Base-by-base conservation (phyloP, 2,888 invertebrate genomes). In the Anthrax anthrax region DNA sequence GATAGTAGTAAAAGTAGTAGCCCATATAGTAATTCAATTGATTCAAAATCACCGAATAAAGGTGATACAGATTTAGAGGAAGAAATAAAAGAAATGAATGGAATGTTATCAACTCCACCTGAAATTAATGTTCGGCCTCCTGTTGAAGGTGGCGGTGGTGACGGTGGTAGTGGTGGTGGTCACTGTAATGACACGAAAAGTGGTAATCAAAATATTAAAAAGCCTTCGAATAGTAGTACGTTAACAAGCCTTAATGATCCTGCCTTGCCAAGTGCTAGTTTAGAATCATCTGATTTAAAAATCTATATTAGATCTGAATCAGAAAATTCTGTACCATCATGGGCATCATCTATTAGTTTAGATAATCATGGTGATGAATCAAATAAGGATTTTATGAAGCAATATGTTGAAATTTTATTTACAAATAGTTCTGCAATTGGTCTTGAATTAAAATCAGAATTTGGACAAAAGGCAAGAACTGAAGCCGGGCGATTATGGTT, bases 401-500 rank as follows among this genome's bases (percentile, higher is more conserved):
- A 66, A 41, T 82, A 81, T 60, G 79, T 80, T 4, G 73, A 74
- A 34, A 70, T 75, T 49, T 63, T 82, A 17, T 82, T 82, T 57
- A 72, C 71, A 46, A 68, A 73, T 55, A 74, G 76, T 32, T 60
- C 68, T 18, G 64, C 68, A 18, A 75, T 81, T 39, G 71, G 75
- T 43, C 71, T 78, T 54, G 76, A 77, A 54, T 73, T 78, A 46
- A 82, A 83, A 60, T 77, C 80, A 1, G 75, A 72, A 57, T 81
- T 81, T 60, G 81, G 81, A 2, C 74, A 78, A 56, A 69, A 77
- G 56, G 73, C 77, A 50, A 75, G 77, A 51, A 69, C 74, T 55
- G 78, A 77, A 61, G 68, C 72, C 9, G 81, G 81, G 1, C 69
- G 82, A 43, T 67, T 78, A 47, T 81, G 80, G 80, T 82, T 82